phyloP scores from a whole-genome alignment of 2,888 invertebrate genomes.

The Chalcosyrphus nemorum region DNA sequence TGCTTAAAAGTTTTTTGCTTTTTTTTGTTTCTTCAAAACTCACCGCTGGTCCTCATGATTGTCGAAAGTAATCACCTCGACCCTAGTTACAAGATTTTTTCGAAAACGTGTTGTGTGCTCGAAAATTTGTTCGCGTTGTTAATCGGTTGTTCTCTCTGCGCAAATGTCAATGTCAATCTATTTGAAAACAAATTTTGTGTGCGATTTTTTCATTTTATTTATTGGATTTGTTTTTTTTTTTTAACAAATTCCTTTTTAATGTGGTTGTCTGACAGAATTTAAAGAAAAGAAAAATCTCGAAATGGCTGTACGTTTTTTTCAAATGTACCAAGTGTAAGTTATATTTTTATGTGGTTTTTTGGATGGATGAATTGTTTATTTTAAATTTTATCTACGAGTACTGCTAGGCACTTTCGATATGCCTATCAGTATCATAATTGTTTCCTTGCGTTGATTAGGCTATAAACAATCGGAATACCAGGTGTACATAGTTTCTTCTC shows the following conservation, averaged over 20 bases:
- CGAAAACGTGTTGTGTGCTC: constrained; percentile 2
- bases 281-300: not conserved
- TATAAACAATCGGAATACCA: not conserved
- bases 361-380: too few relatives aligned
- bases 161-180: constrained; percentile 36
- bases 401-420: not conserved
- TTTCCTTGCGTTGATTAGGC: not conserved
- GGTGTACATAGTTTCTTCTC: not conserved
- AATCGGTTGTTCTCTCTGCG: not conserved
- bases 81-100: not conserved
- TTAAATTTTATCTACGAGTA: not conserved
- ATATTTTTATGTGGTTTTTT: not conserved
- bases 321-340: constrained; percentile 32
- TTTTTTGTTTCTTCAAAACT: not conserved
- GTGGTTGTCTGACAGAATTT: not conserved
- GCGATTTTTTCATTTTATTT: constrained; percentile 9
- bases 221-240: not conserved
- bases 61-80: constrained; percentile 8
- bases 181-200: not conserved
- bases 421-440: not conserved
- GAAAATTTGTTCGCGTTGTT: not conserved
- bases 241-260: not conserved
- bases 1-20: too few relatives aligned
- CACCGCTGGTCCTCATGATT: not conserved
- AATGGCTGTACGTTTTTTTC: constrained; percentile 33